Percentiles rank a stretch among this genome's conserved stretches.
phyloP scores from a whole-genome alignment of 2,888 invertebrate genomes.

The Drosophila anomalipes region DNA sequence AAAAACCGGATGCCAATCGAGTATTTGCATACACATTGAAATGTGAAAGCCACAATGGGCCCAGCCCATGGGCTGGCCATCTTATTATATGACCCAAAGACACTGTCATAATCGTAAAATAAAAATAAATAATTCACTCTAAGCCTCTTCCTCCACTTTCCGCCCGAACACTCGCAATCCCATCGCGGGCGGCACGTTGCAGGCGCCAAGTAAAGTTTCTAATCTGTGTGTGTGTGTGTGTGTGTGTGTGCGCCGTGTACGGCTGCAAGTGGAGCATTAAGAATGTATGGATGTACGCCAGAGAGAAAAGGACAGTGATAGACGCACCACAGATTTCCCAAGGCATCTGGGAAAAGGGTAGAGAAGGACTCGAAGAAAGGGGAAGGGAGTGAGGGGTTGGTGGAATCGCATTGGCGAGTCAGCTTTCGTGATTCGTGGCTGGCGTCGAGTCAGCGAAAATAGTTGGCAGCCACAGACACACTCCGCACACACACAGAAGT shows the following conservation, averaged over 20 bases:
- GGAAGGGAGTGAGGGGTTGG: not conserved
- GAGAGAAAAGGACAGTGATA: constrained; percentile 10
- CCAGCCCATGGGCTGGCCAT: constrained; percentile 4
- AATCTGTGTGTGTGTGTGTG: constrained; percentile 8
- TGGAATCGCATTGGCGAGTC: constrained; percentile 10
- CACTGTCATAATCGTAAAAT: constrained; percentile 71
- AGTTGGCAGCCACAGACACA: constrained; percentile 33
- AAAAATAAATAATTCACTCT: constrained; percentile 59
- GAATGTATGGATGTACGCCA: constrained; percentile 32
- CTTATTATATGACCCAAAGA: constrained; percentile 58
- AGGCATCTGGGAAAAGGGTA: not conserved
- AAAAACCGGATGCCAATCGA: constrained; percentile 39
- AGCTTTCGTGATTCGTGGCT: constrained; percentile 30
- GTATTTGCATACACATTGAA: constrained; percentile 75
- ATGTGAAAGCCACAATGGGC: constrained; percentile 66
- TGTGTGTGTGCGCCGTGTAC: not conserved
- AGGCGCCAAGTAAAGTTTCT: constrained; percentile 20
- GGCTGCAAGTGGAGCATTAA: constrained; percentile 21
- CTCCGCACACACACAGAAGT: not conserved
- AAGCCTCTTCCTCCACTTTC: not conserved
- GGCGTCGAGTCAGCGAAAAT: constrained; percentile 52
- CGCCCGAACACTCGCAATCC: constrained; percentile 23
- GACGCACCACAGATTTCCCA: constrained; percentile 35
- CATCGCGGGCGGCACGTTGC: constrained; percentile 34
- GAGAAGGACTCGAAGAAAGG: not conserved